Conservation (phyloP, 2,113 vertebrate species). For the Arizona elegans region DNA sequence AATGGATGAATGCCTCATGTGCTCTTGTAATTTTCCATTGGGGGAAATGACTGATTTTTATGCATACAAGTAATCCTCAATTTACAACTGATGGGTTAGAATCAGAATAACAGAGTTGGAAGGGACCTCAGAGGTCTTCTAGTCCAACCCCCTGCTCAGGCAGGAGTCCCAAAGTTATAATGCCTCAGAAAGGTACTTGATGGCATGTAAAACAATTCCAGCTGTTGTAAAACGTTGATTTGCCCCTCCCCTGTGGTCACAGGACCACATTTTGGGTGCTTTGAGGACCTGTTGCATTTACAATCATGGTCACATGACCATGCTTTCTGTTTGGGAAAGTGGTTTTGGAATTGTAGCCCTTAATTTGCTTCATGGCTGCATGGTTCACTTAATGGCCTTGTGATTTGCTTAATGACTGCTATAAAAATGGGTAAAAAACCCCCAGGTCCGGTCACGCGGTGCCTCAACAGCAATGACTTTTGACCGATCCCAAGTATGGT, state of each 20-base stretch:
- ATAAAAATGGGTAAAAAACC: neutral
- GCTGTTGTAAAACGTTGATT: neutral
- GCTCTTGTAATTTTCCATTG: neutral
- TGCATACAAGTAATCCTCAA: neutral
- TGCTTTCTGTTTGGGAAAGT: neutral
- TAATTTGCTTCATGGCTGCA: neutral
- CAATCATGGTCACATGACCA: neutral
- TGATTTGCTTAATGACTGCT: neutral
- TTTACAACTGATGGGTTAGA: neutral
- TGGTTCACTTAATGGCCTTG: neutral
- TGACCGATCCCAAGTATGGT: neutral
- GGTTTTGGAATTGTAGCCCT: neutral
- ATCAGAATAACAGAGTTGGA: neutral
- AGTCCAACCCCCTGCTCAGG: neutral
- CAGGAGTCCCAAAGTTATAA: neutral
- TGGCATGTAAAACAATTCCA: neutral
- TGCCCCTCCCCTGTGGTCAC: neutral
- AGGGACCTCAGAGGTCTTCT: neutral
- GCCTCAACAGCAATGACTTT: neutral
- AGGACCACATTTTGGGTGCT: neutral
- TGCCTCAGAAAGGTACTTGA: neutral
- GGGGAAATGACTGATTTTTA: neutral
- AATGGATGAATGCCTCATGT: neutral
- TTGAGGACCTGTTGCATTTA: neutral
- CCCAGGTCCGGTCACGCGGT: neutral